phyloP scores from a whole-genome alignment of 2,113 vertebrate species.

The Microcebus lehilahytsara region DNA sequence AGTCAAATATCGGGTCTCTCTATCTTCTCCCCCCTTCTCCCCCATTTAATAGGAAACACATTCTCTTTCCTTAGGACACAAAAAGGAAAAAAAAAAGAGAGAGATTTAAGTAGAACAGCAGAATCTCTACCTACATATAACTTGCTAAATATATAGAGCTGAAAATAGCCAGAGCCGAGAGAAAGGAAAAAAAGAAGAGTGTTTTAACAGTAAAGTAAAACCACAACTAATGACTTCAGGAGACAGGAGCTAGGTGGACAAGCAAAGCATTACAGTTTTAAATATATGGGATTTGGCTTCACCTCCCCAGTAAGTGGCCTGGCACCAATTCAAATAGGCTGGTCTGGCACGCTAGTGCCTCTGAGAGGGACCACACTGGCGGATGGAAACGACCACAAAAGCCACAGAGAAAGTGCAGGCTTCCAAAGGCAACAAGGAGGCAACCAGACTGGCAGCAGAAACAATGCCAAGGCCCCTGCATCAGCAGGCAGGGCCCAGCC shows the following conservation, averaged over 20 bases:
- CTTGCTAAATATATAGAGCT: constrained; percentile 80
- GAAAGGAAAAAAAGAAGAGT: constrained; percentile 76
- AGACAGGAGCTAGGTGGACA: constrained; percentile 89
- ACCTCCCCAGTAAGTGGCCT: constrained; percentile 85
- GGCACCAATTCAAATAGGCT: constrained; percentile 87
- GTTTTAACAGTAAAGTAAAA: constrained; percentile 88
- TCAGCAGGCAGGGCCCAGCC: constrained; percentile 53
- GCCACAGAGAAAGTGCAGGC: constrained; percentile 81
- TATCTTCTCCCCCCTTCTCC: not conserved
- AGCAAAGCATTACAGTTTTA: constrained; percentile 84
- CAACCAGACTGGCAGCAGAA: constrained; percentile 80
- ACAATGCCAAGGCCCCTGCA: constrained; percentile 74
- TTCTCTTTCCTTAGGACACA: constrained; percentile 74
- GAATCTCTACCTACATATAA: constrained; percentile 74
- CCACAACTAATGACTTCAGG: constrained; percentile 88
- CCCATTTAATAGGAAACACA: constrained; percentile 82
- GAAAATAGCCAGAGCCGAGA: constrained; percentile 80
- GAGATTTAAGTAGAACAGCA: constrained; percentile 77
- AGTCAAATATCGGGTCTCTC: constrained; percentile 69
- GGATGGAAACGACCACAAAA: constrained; percentile 89
- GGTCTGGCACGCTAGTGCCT: constrained; percentile 84
- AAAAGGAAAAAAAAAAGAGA: constrained; percentile 43
- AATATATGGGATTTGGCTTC: constrained; percentile 89
- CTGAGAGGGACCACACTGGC: constrained; percentile 89
- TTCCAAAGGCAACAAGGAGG: constrained; percentile 87